Evolutionary conservation across 2,113 vertebrate genomes (phyloP).

Genomic region (Pionites leucogaster): DNA sequence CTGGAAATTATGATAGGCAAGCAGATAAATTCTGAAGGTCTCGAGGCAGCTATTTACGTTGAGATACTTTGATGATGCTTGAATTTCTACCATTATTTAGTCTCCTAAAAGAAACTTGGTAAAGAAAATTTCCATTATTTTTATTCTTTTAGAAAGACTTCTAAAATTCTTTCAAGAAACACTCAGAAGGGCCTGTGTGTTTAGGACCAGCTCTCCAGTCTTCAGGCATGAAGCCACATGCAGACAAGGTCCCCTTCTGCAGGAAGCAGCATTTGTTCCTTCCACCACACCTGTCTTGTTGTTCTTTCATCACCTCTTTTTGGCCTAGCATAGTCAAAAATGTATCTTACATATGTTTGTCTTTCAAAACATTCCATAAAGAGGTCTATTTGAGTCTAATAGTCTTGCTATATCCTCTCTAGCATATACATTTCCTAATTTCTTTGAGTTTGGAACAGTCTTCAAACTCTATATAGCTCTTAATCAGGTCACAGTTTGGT

Average conservation of each 20-base stretch:
- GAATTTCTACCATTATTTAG: constrained; percentile 11
- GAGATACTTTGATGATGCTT: not conserved
- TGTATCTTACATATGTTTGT: not conserved
- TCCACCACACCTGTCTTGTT: not conserved
- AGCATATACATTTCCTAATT: not conserved
- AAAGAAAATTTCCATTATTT: not conserved
- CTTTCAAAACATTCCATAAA: not conserved
- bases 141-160: not conserved
- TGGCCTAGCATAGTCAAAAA: not conserved
- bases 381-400: not conserved
- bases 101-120: not conserved
- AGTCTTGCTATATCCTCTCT: not conserved
- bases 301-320: not conserved
- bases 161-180: not conserved
- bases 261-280: not conserved
- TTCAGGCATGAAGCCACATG: not conserved
- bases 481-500: not conserved
- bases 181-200: not conserved
- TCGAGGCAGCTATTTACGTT: not conserved
- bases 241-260: not conserved
- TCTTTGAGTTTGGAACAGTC: not conserved
- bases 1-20: constrained; percentile 21
- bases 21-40: constrained; percentile 16
- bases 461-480: not conserved
- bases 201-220: not conserved